phyloP scores from a whole-genome alignment of 2,797 vertebrate genomes.

The Ciconia nigra region DNA sequence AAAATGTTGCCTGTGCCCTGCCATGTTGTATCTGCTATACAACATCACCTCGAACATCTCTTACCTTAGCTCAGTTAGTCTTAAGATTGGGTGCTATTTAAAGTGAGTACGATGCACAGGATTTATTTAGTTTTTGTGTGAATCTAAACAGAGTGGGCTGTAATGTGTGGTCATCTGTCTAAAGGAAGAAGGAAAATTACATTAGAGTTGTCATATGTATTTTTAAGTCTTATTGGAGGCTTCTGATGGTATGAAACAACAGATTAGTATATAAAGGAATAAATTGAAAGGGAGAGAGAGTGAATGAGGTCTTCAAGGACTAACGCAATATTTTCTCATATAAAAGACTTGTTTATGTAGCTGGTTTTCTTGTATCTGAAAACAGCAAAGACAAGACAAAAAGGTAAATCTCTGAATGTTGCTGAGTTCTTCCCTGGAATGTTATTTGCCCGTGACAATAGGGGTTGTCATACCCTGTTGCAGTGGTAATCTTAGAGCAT shows the following conservation, averaged over 20 bases:
- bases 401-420: neutral
- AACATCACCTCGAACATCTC: neutral
- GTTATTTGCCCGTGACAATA: neutral
- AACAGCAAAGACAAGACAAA: neutral
- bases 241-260: neutral
- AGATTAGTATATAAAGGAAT: neutral
- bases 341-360: neutral
- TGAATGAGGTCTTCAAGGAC: neutral
- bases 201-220: neutral
- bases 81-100: neutral
- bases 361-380: neutral
- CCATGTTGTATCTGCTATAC: neutral
- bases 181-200: conserved; percentile 2
- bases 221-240: neutral
- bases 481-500: neutral
- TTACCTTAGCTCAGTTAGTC: neutral
- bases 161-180: conserved; percentile 26
- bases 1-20: neutral
- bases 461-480: accelerated
- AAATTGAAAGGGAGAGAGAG: neutral
- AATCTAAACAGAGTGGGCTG: conserved; percentile 14
- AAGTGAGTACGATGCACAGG: neutral
- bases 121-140: neutral
- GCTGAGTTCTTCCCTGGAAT: neutral
- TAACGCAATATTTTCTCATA: neutral